Evolutionary conservation across 2,797 vertebrate species (phyloP), one percentile per base, ranked within the genome.

Genomic region (Intellagama lesueurii): DNA sequence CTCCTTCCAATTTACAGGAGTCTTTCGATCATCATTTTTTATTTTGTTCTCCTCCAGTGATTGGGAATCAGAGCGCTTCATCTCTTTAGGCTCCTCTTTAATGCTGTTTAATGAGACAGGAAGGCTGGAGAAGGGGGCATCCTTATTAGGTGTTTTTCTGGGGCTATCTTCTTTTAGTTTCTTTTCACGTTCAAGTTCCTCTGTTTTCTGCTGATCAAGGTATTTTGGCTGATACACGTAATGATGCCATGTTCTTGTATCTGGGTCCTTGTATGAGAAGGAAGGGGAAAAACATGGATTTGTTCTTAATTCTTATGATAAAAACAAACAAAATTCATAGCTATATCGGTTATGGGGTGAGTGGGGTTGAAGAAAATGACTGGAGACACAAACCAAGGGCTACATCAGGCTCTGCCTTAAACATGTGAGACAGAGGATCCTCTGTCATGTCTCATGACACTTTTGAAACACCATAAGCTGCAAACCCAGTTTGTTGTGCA

Each of bases 191-290:
- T 98, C 97, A 89, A 98, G 96, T 94, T 99, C 98, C 92, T 98
- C 97, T 97, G 98, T 75, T 94, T 98, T 98, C 95, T 98, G 98
- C 88, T 97, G 97, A 96, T 98, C 98, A 93, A 98, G 95, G 91
- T 98, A 99, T 97, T 99, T 99, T 96, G 98, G 97, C 94, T 98
- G 98, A 96, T 98, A 98, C 64, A 98, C 97, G 88, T 97, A 98
- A 94, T 98, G 98, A 96, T 98, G 98, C 99, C 99, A 99, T 90
- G 97, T 96, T 90, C 98, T 97, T 95, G 98, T 97, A 97, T 99
- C 99, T 96, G 98, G 97, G 95, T 99, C 98, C 99, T 99, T 97
- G 89, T 81, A 89, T 22, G 30, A 76, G 69, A 49, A 92, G 24
- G 87, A 60, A 47, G 92, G 69, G 26, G 5, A 35, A 85, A 94